These are phyloP conservation scores for Semnornis frantzii DNA, from an alignment of 2,113 vertebrate genomes.

Conservation along the genomic window DNA sequence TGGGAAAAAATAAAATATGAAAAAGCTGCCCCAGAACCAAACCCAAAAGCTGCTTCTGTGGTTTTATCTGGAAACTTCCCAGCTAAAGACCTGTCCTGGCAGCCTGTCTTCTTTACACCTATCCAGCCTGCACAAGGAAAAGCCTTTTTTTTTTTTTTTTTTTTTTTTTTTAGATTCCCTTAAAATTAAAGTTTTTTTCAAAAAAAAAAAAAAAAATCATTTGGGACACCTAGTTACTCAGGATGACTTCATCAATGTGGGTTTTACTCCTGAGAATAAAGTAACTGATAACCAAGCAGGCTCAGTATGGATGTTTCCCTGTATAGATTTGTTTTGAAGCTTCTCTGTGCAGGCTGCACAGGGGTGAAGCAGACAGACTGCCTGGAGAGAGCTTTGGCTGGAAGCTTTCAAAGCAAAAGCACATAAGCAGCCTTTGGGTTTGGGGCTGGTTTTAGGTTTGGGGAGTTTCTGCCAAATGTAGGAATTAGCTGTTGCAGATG, in stretches of 20 bases:
- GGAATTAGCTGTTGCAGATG: background rate
- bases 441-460: background rate
- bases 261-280: conserved; percentile 9
- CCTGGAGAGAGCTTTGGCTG: background rate
- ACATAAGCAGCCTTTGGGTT: background rate
- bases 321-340: background rate
- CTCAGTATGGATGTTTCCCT: background rate
- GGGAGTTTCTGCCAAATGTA: background rate
- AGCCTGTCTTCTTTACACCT: no score
- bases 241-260: background rate
- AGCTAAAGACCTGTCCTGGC: no score
- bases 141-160: background rate
- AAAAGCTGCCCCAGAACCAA: no score
- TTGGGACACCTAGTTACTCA: background rate
- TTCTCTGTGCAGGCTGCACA: background rate
- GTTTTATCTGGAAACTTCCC: no score
- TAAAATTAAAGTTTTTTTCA: background rate
- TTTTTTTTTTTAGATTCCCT: background rate
- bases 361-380: background rate
- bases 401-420: background rate
- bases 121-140: no score
- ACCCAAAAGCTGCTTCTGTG: no score
- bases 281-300: background rate
- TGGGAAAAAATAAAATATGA: no score
- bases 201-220: background rate